These are phyloP conservation scores for Anguilla obscura DNA, from an alignment of 2,797 vertebrate species.

Conservation along the genomic window DNA sequence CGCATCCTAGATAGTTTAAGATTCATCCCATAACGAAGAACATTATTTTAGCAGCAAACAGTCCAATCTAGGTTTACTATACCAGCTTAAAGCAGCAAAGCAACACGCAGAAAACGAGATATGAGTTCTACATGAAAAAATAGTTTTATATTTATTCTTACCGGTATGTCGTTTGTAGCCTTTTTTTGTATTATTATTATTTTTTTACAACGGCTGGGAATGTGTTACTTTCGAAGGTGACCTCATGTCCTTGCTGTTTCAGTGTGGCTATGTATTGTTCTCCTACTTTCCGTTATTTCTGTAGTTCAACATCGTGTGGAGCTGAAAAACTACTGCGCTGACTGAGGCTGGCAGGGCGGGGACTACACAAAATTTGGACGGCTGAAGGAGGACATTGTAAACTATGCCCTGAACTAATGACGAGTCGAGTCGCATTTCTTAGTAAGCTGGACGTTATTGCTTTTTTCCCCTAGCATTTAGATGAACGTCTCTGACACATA, in stretches of 20 bases:
- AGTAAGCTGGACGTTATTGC: neutral
- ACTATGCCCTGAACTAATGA: neutral
- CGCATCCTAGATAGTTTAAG: neutral
- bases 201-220: slow-evolving; percentile 26
- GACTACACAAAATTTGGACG: slow-evolving; percentile 14
- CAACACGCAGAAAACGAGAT: neutral
- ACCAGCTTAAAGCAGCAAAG: neutral
- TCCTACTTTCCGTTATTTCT: slow-evolving; percentile 35
- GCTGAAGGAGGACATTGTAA: slow-evolving; percentile 21
- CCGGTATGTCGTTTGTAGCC: slow-evolving; percentile 33
- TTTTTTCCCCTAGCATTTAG: neutral
- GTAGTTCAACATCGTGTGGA: slow-evolving; percentile 16
- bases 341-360: slow-evolving; percentile 27
- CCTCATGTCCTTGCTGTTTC: slow-evolving; percentile 47
- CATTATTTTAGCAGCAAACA: neutral
- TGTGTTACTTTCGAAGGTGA: slow-evolving; percentile 36
- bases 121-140: neutral
- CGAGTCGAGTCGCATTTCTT: neutral
- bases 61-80: neutral
- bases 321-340: slow-evolving; percentile 30
- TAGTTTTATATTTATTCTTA: slow-evolving; percentile 31
- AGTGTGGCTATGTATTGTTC: slow-evolving; percentile 8
- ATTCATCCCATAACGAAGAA: neutral
- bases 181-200: neutral
- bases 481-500: neutral